Base-by-base conservation (phyloP, 2,113 vertebrate species). In the Myotis davidii region DNA sequence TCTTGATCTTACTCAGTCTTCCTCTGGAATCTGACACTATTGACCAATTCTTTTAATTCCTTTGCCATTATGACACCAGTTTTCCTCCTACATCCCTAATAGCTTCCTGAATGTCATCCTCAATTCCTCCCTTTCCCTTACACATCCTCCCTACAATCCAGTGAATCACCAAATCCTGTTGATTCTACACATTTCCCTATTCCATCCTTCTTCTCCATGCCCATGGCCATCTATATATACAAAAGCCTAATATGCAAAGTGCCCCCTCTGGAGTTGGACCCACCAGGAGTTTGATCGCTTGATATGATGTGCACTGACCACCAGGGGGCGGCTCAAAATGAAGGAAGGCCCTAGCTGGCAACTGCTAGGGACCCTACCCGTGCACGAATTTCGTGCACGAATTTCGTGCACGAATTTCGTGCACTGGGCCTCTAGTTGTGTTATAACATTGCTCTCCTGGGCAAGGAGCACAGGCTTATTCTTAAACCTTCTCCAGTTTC, bases 101-200 rank as follows among this genome's bases (percentile, higher is more conserved):
- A 8, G 95, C 59, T 88, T 90, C 69, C 27, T 65, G 85, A 85
- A 90, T n/a, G 25, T 92, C 59, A 85, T 72, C 13, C 39, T 94
- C 54, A 83, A 34, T 64, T 65, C 74, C 79, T 91, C 34, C 42
- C 61, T 94, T 76, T 61, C 54, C 32, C 8, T 52, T 74, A 42
- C 48, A 59, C 13, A 42, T 88, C 27, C 37, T 39, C 64, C 45
- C 23, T 29, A 45, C 12, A 48, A 69, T 88, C 82, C 48, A 76
- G 4, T 90, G 88, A 92, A 79, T 94, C 85, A 76, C 37, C 42
- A 91, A 79, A 76, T 93, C 65, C 70, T 74, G 45, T 64, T 61
- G 73, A 39, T 77, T 85, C 37, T 82, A 85, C 29, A 61, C 1
- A 27, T 77, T 84, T 90, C 39, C 79, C 17, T 45, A 48, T 52